Evolutionary conservation across 2,113 vertebrate species (phyloP).

Genomic region (Albula goreensis): DNA sequence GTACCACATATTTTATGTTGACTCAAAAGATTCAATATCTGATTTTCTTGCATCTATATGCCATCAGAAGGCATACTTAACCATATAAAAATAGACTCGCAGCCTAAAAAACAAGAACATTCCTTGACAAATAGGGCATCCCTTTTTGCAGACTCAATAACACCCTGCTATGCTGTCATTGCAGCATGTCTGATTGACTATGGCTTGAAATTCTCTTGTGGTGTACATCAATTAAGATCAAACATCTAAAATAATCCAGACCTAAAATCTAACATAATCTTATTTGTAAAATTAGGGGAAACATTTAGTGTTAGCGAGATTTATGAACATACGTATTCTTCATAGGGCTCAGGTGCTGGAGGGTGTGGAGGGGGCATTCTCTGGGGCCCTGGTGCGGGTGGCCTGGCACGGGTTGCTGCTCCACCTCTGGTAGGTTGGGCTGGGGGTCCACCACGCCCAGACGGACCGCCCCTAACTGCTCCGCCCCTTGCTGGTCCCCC

Average conservation of each 20-base stretch:
- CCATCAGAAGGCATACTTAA: too few relatives aligned
- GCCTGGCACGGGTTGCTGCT: slow-evolving; percentile 74
- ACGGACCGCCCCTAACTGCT: slow-evolving; percentile 77
- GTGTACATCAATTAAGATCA: too few relatives aligned
- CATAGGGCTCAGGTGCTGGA: slow-evolving; percentile 80
- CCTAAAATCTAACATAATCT: background rate
- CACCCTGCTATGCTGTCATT: too few relatives aligned
- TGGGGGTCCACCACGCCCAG: slow-evolving; percentile 81
- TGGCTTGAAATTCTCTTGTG: slow-evolving; percentile 8
- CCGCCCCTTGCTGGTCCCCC: slow-evolving; percentile 84
- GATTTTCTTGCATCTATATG: too few relatives aligned
- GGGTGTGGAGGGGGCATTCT: slow-evolving; percentile 84
- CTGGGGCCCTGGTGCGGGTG: slow-evolving; percentile 76
- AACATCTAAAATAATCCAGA: too few relatives aligned
- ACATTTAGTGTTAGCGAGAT: too few relatives aligned
- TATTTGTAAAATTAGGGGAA: background rate
- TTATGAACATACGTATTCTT: slow-evolving; percentile 84
- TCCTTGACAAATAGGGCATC: too few relatives aligned
- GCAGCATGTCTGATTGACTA: slow-evolving; percentile 23
- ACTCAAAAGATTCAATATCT: too few relatives aligned
- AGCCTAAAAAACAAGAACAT: too few relatives aligned
- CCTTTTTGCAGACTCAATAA: too few relatives aligned
- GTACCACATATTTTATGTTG: too few relatives aligned
- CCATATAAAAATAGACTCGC: too few relatives aligned
- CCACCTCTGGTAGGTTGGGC: slow-evolving; percentile 78